A percentile compares a stretch with the other conserved stretches of the same genome.
Conservation (phyloP, 2,113 vertebrate genomes). For the Bubo bubo region DNA sequence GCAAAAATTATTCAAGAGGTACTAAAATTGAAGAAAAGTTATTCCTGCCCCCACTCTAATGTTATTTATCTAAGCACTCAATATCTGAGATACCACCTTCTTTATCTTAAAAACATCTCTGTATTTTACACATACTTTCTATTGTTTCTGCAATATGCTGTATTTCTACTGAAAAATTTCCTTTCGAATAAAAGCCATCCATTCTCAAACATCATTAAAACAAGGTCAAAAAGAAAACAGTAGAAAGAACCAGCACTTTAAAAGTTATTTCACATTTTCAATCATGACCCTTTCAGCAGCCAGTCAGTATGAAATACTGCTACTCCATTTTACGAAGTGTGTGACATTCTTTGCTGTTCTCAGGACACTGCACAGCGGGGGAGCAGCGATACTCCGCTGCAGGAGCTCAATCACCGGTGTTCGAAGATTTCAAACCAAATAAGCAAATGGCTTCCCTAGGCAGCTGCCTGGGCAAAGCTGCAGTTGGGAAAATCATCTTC, state of each 20-base stretch:
- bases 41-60: neutral
- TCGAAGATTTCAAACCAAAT: neutral
- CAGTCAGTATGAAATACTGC: neutral
- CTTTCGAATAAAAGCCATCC: neutral
- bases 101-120: neutral
- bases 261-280: neutral
- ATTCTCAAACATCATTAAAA: neutral
- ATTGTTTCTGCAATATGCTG: neutral
- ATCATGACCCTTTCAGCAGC: neutral
- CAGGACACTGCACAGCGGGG: neutral
- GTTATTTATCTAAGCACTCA: neutral
- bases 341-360: neutral
- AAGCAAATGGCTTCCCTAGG: neutral
- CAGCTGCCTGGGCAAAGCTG: neutral
- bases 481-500: neutral
- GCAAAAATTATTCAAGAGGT: neutral
- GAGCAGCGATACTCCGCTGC: neutral
- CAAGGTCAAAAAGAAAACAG: neutral
- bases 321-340: neutral
- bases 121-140: neutral
- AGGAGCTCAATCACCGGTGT: neutral
- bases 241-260: neutral
- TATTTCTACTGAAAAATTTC: neutral
- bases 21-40: neutral
- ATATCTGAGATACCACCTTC: neutral